Conservation (phyloP, 2,113 vertebrate genomes). For the Vidua chalybeata region DNA sequence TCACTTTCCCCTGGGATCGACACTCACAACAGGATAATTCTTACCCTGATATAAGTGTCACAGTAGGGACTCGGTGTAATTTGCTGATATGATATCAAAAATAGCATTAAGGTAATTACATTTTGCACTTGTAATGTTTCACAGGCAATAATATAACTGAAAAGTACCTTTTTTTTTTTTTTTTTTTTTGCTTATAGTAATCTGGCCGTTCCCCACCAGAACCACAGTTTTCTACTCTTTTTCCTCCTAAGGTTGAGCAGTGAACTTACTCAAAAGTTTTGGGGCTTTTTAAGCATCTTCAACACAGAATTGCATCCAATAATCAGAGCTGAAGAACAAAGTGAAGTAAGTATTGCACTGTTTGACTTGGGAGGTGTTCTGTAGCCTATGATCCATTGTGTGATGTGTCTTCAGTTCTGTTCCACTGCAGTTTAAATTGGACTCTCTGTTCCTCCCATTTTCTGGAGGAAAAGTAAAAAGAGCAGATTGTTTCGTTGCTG, state of each 20-base stretch:
- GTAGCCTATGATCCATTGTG: not conserved
- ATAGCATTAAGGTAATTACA: conserved; percentile 83
- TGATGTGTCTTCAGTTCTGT: not conserved
- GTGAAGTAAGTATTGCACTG: not conserved
- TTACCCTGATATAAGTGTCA: conserved; percentile 74
- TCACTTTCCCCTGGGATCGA: conserved; percentile 66
- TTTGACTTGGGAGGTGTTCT: not conserved
- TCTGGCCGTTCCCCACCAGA: conserved; percentile 28
- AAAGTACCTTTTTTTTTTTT: conserved; percentile 33
- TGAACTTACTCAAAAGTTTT: conserved; percentile 46
- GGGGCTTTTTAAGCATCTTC: not conserved
- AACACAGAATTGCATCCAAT: conserved; percentile 25
- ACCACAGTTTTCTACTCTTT: not conserved
- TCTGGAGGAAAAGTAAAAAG: not conserved
- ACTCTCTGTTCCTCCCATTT: not conserved
- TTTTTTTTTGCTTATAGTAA: conserved; percentile 8
- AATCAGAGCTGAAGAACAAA: not conserved
- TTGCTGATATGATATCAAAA: conserved; percentile 84
- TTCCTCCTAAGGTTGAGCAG: conserved; percentile 25
- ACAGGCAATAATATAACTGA: conserved; percentile 59
- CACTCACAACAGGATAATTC: conserved; percentile 74
- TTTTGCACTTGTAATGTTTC: conserved; percentile 76
- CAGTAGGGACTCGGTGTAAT: conserved; percentile 71
- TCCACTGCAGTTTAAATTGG: not conserved
- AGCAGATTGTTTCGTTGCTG: not conserved